Percentiles rank a stretch among this genome's conserved stretches.
Conservation (phyloP, 2,888 invertebrate genomes). For the Polyommatus iphigenia region DNA sequence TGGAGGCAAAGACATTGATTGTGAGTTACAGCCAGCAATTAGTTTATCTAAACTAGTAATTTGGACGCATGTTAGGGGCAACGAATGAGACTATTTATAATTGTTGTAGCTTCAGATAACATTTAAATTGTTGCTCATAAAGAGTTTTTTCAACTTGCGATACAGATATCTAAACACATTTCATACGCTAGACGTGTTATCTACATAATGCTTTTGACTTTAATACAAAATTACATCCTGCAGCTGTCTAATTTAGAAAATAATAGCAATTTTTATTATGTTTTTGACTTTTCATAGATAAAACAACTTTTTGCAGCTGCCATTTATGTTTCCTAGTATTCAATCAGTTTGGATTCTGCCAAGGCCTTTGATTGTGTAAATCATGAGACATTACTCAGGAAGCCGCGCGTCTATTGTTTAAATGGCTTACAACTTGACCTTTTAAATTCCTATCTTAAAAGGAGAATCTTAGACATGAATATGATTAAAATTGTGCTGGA, state of each 20-base stretch:
- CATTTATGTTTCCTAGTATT: neutral
- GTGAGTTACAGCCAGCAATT: constrained; percentile 41
- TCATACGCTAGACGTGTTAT: neutral
- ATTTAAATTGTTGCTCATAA: constrained; percentile 15
- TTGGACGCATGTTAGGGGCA: constrained; percentile 35
- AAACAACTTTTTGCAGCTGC: neutral
- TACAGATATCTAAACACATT: constrained; percentile 5
- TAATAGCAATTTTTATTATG: neutral
- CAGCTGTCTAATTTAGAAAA: neutral
- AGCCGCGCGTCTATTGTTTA: constrained; percentile 17
- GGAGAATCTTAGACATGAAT: neutral
- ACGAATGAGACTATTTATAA: constrained; percentile 35
- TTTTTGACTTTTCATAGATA: neutral
- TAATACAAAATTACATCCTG: neutral
- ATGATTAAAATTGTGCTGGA: neutral
- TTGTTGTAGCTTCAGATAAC: constrained; percentile 18
- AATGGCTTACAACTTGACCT: constrained; percentile 16
- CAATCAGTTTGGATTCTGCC: constrained; percentile 12
- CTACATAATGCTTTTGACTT: constrained; percentile 4
- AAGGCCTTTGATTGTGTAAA: constrained; percentile 17
- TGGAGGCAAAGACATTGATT: constrained; percentile 38
- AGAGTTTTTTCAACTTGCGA: constrained; percentile 23
- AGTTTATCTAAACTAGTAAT: constrained; percentile 37
- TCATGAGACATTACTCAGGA: constrained; percentile 18
- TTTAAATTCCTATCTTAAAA: constrained; percentile 18